Conservation (phyloP, 2,113 vertebrate genomes). For the Cromileptes altivelis region DNA sequence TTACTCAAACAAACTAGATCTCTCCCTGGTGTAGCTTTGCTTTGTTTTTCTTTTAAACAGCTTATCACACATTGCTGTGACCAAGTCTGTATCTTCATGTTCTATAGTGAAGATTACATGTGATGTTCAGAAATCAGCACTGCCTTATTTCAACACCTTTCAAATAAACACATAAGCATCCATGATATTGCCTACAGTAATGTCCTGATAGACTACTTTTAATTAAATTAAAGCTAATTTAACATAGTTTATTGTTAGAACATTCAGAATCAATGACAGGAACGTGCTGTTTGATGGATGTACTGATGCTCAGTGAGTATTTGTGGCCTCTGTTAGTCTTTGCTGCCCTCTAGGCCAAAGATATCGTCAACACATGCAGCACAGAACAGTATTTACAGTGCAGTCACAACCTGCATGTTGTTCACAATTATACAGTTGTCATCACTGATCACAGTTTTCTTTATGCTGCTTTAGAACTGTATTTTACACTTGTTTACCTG, state of each 20-base stretch:
- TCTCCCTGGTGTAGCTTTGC: no score
- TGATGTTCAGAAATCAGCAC: neutral
- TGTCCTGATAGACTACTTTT: neutral
- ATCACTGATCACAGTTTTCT: no score
- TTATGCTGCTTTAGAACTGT: no score
- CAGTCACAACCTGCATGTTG: neutral
- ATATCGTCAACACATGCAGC: neutral
- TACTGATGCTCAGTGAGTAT: neutral
- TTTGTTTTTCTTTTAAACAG: no score
- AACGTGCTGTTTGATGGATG: neutral
- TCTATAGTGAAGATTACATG: no score
- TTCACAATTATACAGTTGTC: neutral
- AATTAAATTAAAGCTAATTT: neutral
- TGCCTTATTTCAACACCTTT: neutral
- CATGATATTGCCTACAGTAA: neutral
- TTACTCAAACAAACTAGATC: no score
- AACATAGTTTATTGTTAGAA: neutral
- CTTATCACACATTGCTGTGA: neutral
- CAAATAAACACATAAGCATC: neutral
- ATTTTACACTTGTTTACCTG: no score
- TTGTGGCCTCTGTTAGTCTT: neutral
- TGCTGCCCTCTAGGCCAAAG: constrained; percentile 58
- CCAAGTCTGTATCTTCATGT: neutral
- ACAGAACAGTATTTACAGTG: neutral
- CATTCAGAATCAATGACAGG: neutral